Evolutionary conservation across 2,113 vertebrate genomes (phyloP), one percentile per base, ranked within the genome.

Genomic region (Lepus americanus): DNA sequence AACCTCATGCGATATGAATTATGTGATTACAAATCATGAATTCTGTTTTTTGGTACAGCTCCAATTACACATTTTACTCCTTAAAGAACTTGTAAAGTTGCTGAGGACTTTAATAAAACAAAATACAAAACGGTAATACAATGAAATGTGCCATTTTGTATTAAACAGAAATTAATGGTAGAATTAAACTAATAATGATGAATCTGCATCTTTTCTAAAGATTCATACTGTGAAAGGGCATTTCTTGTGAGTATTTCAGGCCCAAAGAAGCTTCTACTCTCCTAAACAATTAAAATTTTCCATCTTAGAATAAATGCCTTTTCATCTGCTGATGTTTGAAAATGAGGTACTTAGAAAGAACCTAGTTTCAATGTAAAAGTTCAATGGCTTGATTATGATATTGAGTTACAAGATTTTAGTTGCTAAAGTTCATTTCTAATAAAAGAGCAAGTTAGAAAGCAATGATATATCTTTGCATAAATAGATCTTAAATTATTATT

Each of bases 401-500:
- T 92, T 93, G 53, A 76, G 51, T 98, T 97, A 96, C 91, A 96
- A 95, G 89, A 96, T 92, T 96, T 96, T 95, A 44, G 1, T 85
- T 95, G 93, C 91, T 94, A 90, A 95, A 96, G 94, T 95, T 95
- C n/a, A 53, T 87, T 93, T 93, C 87, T 92, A 96, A 96, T 96
- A 94, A 97, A 96, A 89, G 80, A 82, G 92, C 79, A 96, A 95
- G 95, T 97, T 96, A 95, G 90, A 94, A 95, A 90, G 90, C 83
- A 94, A 87, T 88, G 67, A 70, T 95, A 85, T 93, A 95, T 95
- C 95, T 95, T 92, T 39, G 63, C 84, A 90, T 73, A 97, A 97
- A 95, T 97, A 96, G 89, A 95, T 94, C 93, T 96, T 96, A 96
- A 97, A 96, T 92, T 97, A 96, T 96, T 94, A 96, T 89, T 86